Evolutionary conservation across 2,797 vertebrate species (phyloP), one percentile per base, ranked within the genome.

Genomic region (Sitta carolinensis): DNA sequence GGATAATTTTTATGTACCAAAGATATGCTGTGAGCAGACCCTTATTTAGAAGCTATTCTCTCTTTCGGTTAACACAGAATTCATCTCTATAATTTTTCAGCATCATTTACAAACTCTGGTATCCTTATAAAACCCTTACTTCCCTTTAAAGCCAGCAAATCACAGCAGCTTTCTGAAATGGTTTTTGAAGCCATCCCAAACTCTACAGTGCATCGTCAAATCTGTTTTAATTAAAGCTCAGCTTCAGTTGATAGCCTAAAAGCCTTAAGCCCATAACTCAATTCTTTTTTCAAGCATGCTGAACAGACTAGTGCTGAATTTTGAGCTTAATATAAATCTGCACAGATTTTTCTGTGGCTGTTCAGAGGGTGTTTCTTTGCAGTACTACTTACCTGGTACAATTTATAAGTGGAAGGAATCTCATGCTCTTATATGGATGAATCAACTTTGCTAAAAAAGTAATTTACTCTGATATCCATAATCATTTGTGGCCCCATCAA

Each of bases 171-270:
- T 36, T 59, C 57, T 80, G 34, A 74, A 87, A 87, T 47, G 62
- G 23, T 67, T 91, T 90, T 91, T 93, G 86, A 83, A 84, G 73
- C 70, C 70, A 18, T 86, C 72, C 58, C 48, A 93, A 77, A 68
- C 36, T 95, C 58, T 81, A 34, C 48, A 29, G 29, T 83, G 59
- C 30, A 13, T 94, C 86, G 91, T 62, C 77, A 77, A 95, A 93
- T 88, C 78, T 48, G 68, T 93, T 97, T 96, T 95, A 96, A 96
- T 96, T 97, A 92, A 93, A 95, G 78, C 82, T 93, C 87, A 83
- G 95, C 96, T 96, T 96, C 87, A 92, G 36, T 36, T 96, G 79
- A 94, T 90, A 90, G 86, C 90, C 93, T 95, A 84, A 85, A 85
- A 88, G 89, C 36, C 48, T 66, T 74, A 90, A 92, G 67, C 67